Evolutionary conservation across 2,113 vertebrate species (phyloP).

Genomic region (Oreotrochilus melanogaster): DNA sequence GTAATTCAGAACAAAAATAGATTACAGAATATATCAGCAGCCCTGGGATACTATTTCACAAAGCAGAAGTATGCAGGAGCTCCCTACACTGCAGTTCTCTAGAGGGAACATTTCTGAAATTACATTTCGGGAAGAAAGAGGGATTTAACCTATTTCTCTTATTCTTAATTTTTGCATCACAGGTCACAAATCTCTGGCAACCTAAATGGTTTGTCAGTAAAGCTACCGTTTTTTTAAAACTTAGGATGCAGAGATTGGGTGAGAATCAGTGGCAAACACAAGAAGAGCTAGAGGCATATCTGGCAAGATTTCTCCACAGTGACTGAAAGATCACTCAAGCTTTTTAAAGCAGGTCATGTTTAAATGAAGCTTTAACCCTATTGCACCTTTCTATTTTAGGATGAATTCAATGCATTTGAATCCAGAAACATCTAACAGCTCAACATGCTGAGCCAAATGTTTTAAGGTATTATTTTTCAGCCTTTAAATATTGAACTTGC

Average conservation of each 20-base stretch:
- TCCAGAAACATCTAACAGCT: background rate
- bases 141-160: background rate
- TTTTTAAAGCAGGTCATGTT: background rate
- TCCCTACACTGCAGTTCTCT: background rate
- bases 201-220: background rate
- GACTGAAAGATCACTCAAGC: background rate
- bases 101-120: background rate
- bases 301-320: background rate
- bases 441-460: background rate
- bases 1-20: conserved; percentile 17
- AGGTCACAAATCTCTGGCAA: background rate
- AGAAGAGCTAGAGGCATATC: background rate
- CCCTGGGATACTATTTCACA: background rate
- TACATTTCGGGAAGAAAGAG: background rate
- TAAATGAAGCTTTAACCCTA: background rate
- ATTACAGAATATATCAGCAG: background rate
- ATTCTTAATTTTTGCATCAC: background rate
- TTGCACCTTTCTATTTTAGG: background rate
- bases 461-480: background rate
- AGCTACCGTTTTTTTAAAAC: background rate
- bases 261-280: background rate
- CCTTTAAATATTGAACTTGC: background rate
- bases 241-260: background rate
- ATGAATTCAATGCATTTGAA: background rate
- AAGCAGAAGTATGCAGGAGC: background rate